Evolutionary conservation across 2,888 invertebrate species (phyloP).

Genomic region (Watsonalla cultraria): DNA sequence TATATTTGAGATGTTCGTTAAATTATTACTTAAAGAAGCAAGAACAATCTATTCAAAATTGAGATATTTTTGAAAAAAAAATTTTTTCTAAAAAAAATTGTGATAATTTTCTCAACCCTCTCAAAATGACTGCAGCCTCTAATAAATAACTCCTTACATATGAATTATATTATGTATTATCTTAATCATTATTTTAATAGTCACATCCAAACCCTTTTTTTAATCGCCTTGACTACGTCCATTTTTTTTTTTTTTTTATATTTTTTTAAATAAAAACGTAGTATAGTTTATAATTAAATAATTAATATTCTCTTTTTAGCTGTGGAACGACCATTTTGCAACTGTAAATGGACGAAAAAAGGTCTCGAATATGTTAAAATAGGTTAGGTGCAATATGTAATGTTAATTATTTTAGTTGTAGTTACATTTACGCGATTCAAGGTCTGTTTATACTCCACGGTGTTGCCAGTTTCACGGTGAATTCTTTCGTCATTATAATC

Average conservation of each 20-base stretch:
- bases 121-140: no score
- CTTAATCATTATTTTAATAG: slow-evolving; percentile 38
- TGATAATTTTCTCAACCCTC: no score
- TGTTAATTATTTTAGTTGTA: neutral
- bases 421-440: neutral
- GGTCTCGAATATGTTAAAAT: slow-evolving; percentile 2
- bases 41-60: no score
- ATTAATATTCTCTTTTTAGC: slow-evolving; percentile 42
- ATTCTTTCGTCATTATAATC: no score
- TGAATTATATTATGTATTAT: slow-evolving; percentile 15
- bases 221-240: slow-evolving; percentile 5
- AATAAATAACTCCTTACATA: slow-evolving; percentile 4
- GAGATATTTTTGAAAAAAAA: no score
- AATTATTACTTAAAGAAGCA: no score
- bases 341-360: slow-evolving; percentile 36
- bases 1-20: no score
- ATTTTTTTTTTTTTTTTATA: slow-evolving; percentile 14
- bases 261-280: slow-evolving; percentile 8
- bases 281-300: slow-evolving; percentile 4
- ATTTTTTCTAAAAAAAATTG: no score
- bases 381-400: slow-evolving; percentile 13
- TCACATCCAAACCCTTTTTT: slow-evolving; percentile 56
- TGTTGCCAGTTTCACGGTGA: neutral
- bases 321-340: slow-evolving; percentile 65
- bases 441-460: neutral